Conservation (phyloP, 2,113 vertebrate species). For the Craseonycteris thonglongyai region DNA sequence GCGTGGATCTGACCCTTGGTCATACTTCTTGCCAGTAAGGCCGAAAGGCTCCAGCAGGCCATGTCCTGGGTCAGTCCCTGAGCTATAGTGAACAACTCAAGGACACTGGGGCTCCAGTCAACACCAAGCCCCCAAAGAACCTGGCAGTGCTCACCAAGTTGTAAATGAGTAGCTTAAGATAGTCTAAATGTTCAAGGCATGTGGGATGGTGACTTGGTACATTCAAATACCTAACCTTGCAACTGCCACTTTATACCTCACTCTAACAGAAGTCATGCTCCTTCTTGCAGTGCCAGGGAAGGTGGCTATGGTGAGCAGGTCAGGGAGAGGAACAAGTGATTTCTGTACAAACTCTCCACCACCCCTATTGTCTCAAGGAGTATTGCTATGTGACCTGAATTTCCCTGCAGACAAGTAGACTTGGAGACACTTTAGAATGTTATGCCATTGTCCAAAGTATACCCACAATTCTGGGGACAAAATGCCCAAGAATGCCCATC, state of each 20-base stretch:
- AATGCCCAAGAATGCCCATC: background rate
- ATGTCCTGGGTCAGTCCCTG: background rate
- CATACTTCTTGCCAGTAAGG: background rate
- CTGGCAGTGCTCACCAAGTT: accelerated
- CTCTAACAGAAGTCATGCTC: too few relatives aligned
- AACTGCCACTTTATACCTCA: background rate
- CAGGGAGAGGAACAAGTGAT: background rate
- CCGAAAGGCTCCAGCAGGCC: accelerated
- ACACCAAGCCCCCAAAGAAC: background rate
- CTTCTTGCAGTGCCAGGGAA: background rate
- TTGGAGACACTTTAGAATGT: background rate
- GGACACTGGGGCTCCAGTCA: accelerated
- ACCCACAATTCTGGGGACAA: background rate
- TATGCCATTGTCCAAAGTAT: background rate
- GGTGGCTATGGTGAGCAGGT: background rate
- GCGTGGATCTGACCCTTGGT: background rate
- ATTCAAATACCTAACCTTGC: background rate
- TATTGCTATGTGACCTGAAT: background rate
- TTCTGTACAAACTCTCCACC: background rate
- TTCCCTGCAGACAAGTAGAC: background rate
- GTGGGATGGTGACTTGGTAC: too few relatives aligned
- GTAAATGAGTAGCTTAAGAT: too few relatives aligned
- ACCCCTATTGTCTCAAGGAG: background rate
- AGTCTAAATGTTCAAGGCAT: background rate
- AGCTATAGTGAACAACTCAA: background rate